Conservation (phyloP, 2,113 vertebrate genomes). For the Murina feae region DNA sequence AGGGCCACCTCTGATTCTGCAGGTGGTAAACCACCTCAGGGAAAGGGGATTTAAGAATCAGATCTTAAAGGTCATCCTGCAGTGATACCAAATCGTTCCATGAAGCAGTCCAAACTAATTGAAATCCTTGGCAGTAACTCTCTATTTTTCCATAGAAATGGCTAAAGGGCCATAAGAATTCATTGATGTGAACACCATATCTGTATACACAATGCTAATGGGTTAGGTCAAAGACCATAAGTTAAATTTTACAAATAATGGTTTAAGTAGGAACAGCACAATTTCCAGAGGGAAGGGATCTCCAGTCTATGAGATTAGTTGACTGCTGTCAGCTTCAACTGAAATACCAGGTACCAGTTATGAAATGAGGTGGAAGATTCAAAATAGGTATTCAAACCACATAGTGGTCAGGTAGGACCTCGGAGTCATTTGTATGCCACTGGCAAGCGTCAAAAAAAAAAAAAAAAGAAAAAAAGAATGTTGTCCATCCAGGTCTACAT, state of each 20-base stretch:
- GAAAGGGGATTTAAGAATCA: background rate
- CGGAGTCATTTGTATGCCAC: background rate
- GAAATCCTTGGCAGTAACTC: constrained; percentile 29
- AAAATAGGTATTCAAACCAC: background rate
- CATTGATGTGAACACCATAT: background rate
- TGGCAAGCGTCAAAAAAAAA: background rate
- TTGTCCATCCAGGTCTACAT: too few relatives aligned
- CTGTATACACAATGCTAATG: background rate
- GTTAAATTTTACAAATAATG: background rate
- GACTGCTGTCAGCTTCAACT: background rate
- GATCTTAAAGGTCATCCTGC: background rate
- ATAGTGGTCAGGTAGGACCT: background rate
- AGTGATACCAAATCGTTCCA: background rate
- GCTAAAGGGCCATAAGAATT: background rate
- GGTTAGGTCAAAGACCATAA: background rate
- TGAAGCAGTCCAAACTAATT: background rate
- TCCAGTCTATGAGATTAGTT: background rate
- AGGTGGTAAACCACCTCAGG: background rate
- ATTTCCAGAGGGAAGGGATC: background rate
- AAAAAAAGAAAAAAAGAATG: background rate
- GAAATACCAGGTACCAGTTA: background rate
- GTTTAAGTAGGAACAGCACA: background rate
- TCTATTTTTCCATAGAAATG: constrained; percentile 12
- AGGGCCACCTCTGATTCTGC: rapidly evolving
- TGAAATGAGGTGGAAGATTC: background rate